Percentiles rank a stretch among this genome's conserved stretches.
Evolutionary conservation across 2,113 vertebrate genomes (phyloP).

Genomic region (Lepisosteus oculatus): DNA sequence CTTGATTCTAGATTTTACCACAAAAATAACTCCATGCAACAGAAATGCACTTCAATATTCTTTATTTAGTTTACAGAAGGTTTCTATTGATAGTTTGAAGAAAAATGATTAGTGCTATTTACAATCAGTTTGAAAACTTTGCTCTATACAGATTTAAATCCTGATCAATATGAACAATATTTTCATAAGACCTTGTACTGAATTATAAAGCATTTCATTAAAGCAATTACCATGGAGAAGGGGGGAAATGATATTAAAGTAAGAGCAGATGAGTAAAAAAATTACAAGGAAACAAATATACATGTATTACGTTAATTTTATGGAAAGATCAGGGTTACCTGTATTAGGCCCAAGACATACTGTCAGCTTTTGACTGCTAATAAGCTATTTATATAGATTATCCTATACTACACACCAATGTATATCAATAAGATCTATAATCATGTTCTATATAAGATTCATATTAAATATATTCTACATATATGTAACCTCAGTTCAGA

Average conservation of each 20-base stretch:
- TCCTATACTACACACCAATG: slow-evolving; percentile 90
- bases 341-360: slow-evolving; percentile 74
- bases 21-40: slow-evolving; percentile 27
- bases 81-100: slow-evolving; percentile 87
- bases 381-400: slow-evolving; percentile 83
- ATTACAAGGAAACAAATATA: slow-evolving; percentile 41
- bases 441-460: slow-evolving; percentile 90
- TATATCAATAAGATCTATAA: slow-evolving; percentile 88
- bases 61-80: slow-evolving; percentile 96
- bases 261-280: slow-evolving; percentile 66
- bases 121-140: slow-evolving; percentile 90
- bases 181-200: slow-evolving; percentile 80
- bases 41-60: slow-evolving; percentile 77
- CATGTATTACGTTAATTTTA: slow-evolving; percentile 57
- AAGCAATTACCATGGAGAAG: slow-evolving; percentile 76
- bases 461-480: slow-evolving; percentile 99
- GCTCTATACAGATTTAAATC: slow-evolving; percentile 96
- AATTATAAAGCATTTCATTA: slow-evolving; percentile 85
- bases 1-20: not conserved
- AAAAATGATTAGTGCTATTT: slow-evolving; percentile 96
- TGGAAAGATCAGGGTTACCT: slow-evolving; percentile 65
- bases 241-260: slow-evolving; percentile 67
- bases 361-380: slow-evolving; percentile 81
- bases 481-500: slow-evolving; percentile 84
- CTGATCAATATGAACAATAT: slow-evolving; percentile 95